phyloP scores from a whole-genome alignment of 2,797 vertebrate species.

The Passerculus sandwichensis region DNA sequence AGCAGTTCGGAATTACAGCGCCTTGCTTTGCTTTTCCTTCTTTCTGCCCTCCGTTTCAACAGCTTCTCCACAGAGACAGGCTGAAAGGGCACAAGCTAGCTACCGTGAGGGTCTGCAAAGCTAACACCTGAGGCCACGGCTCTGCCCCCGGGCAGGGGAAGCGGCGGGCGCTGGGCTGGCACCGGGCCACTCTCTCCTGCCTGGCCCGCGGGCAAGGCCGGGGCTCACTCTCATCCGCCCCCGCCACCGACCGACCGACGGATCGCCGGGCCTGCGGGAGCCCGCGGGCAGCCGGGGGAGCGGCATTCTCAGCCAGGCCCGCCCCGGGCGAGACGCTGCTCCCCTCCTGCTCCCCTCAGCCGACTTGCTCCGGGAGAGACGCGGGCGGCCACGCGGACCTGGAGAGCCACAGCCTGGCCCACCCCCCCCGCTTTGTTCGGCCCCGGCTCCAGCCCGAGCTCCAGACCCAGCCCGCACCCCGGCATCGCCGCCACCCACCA shows the following conservation, averaged over 20 bases:
- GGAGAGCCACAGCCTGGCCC: background rate
- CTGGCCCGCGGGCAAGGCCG: background rate
- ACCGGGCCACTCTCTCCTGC: background rate
- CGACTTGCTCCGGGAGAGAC: background rate
- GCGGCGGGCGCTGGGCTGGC: background rate
- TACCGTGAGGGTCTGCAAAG: background rate
- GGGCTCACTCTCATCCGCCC: background rate
- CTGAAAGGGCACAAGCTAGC: background rate
- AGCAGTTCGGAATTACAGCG: background rate
- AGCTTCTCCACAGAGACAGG: background rate
- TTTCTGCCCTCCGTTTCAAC: background rate
- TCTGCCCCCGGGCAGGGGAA: too few species aligned
- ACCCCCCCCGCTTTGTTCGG: background rate
- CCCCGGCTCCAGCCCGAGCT: too few species aligned
- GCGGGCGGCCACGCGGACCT: background rate
- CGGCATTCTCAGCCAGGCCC: background rate
- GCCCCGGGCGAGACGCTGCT: background rate
- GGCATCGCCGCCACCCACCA: background rate
- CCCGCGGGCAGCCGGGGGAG: background rate
- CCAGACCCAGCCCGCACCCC: too few species aligned
- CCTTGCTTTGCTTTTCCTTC: accelerated
- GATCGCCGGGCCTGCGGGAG: background rate
- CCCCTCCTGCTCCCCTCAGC: background rate
- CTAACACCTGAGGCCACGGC: accelerated
- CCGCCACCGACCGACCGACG: background rate